phyloP scores from a whole-genome alignment of 2,797 vertebrate species.

The Fistularia tabacaria region DNA sequence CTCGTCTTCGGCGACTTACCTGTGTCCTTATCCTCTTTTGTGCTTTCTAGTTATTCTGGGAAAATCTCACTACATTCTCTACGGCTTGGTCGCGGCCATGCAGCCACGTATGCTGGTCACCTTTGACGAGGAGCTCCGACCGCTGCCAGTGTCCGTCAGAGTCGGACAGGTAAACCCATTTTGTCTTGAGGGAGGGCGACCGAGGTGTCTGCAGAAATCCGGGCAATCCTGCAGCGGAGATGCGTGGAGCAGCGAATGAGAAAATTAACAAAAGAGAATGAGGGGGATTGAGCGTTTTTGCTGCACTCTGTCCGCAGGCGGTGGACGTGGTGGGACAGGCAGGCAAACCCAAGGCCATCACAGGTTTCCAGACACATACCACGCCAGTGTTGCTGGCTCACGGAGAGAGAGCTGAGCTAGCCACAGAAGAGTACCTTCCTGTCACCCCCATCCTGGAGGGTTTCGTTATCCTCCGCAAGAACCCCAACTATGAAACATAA shows the following conservation, averaged over 20 bases:
- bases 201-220: too few species aligned
- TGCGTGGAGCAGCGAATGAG: background rate
- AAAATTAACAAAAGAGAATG: background rate
- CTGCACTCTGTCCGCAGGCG: constrained; percentile 71
- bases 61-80: constrained; percentile 95
- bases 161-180: constrained; percentile 88
- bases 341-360: constrained; percentile 98
- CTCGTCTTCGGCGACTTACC: background rate
- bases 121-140: constrained; percentile 92
- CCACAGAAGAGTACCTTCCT: constrained; percentile 92
- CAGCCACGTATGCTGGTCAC: constrained; percentile 98
- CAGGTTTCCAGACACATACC: constrained; percentile 98
- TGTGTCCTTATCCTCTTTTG: constrained; percentile 7
- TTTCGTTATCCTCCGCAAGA: constrained; percentile 96
- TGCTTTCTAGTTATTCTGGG: constrained; percentile 87
- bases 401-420: constrained; percentile 92
- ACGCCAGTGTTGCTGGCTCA: constrained; percentile 94
- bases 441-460: constrained; percentile 95
- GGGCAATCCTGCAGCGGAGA: too few species aligned
- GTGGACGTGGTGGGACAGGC: constrained; percentile 98
- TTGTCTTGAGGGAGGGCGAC: background rate
- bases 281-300: background rate
- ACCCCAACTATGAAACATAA: constrained; percentile 93
- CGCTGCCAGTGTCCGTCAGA: constrained; percentile 90
- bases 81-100: constrained; percentile 95